Percentiles rank a stretch among this genome's conserved stretches.
Evolutionary conservation across 2,888 invertebrate genomes (phyloP).

Genomic region (Pyrocoelia pectoralis): DNA sequence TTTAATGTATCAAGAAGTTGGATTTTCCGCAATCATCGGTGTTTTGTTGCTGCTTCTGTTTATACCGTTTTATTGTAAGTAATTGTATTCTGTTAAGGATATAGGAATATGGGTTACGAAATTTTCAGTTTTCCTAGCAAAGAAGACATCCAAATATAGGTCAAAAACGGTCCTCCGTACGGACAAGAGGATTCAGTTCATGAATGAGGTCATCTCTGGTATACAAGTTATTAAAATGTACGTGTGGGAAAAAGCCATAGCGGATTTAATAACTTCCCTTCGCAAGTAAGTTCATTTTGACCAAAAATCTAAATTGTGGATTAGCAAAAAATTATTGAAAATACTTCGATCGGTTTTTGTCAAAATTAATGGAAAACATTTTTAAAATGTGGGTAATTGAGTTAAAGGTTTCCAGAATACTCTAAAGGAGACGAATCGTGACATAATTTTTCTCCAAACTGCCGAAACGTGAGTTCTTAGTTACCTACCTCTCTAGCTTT

Average conservation of each 20-base stretch:
- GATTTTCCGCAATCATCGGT: conserved; percentile 63
- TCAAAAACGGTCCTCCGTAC: conserved; percentile 84
- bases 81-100: neutral
- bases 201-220: conserved; percentile 88
- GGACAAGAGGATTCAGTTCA: conserved; percentile 88
- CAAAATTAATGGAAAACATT: no score
- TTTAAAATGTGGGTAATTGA: no score
- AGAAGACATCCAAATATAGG: conserved; percentile 73
- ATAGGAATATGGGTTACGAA: neutral
- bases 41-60: conserved; percentile 61
- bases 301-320: no score
- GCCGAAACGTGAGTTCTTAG: no score
- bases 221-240: conserved; percentile 95
- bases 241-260: conserved; percentile 87
- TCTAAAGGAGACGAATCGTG: no score
- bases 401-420: no score
- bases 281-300: conserved; percentile 80
- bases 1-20: conserved; percentile 69
- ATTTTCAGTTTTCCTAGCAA: conserved; percentile 72
- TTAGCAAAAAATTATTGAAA: no score
- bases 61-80: conserved; percentile 60
- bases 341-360: no score
- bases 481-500: no score
- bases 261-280: conserved; percentile 73
- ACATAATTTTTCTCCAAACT: no score